Evolutionary conservation across 2,113 vertebrate species (phyloP), one percentile per base, ranked within the genome.

Genomic region (Myrmecophaga tridactyla): DNA sequence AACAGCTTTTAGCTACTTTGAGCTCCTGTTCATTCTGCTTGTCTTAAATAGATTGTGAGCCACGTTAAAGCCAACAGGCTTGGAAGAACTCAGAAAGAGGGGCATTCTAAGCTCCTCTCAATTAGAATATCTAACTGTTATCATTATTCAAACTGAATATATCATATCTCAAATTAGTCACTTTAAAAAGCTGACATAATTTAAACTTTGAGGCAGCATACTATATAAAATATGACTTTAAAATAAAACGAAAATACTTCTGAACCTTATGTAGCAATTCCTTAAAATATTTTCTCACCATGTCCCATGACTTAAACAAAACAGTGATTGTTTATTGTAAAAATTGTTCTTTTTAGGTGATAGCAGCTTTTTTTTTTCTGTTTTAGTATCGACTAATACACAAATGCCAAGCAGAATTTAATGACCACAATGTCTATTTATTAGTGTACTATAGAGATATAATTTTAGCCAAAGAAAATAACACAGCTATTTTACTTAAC

Each of bases 391-490:
- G 63, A 48, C 62, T 41, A 91, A 75, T 36, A 60, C 31, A 31
- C 23, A n/a, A 73, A 23, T 87, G 41, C 15, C 41, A 29, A 83
- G 75, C 9, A 80, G 17, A 84, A 88, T 85, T 46, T 88, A 88
- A 80, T 69, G 51, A 91, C 31, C 8, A 65, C 36, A 72, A 12
- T 89, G 25, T 12, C 41, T 63, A 62, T 82, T 85, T 82, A 60
- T 84, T 76, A 36, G 3, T 7, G 60, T 17, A 10, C 4, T 41
- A 10, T 23, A 70, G 17, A 80, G 70, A 60, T 70, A 39, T 53
- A 84, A 93, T 95, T 81, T 96, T 43, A 94, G 27, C 13, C 23
- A 80, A 91, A 77, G 20, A 8, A 93, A 96, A 70, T 82, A 58
- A 81, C 7, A 21, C 67, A 27, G 27, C 34, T 80, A 72, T 88